A percentile compares a stretch with the other conserved stretches of the same genome.
phyloP scores from a whole-genome alignment of 2,888 invertebrate genomes.

The Caenorhabditis sp. region DNA sequence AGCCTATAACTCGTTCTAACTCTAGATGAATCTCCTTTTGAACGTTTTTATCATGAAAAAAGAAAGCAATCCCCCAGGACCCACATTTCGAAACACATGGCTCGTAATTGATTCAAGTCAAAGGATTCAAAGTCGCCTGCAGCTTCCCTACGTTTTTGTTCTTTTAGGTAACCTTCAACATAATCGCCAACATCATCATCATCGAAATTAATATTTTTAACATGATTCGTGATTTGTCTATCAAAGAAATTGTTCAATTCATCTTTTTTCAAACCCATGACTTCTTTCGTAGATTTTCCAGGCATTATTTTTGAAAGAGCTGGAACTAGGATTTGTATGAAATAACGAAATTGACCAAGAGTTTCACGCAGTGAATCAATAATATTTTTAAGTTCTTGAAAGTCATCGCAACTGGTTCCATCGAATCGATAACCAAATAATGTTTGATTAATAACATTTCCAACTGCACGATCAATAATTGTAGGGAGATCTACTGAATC shows the following conservation, averaged over 20 bases:
- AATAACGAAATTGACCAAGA: constrained; percentile 17
- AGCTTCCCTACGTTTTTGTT: constrained; percentile 24
- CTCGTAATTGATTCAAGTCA: constrained; percentile 16
- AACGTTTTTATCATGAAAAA: constrained; percentile 25
- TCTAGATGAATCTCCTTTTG: constrained; percentile 52
- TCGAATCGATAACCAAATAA: constrained; percentile 50
- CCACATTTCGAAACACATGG: constrained; percentile 35
- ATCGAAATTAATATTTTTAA: constrained; percentile 34
- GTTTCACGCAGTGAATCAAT: constrained; percentile 27
- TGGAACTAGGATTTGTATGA: constrained; percentile 31
- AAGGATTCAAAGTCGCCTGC: constrained; percentile 23
- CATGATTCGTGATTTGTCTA: constrained; percentile 34
- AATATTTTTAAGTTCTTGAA: constrained; percentile 16
- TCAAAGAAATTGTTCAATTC: constrained; percentile 43
- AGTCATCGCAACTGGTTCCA: constrained; percentile 25
- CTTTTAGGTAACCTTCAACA: constrained; percentile 35
- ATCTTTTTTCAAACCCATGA: constrained; percentile 31
- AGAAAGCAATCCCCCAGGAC: constrained; percentile 26
- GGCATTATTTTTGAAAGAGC: constrained; percentile 30
- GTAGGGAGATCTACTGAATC: constrained; percentile 13
- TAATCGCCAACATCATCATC: constrained; percentile 24
- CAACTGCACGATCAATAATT: constrained; percentile 38
- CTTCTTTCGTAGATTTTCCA: constrained; percentile 24
- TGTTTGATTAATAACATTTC: constrained; percentile 47
- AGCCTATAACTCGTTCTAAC: constrained; percentile 47